phyloP scores from a whole-genome alignment of 2,113 vertebrate genomes.

The Brienomyrus longianalis region DNA sequence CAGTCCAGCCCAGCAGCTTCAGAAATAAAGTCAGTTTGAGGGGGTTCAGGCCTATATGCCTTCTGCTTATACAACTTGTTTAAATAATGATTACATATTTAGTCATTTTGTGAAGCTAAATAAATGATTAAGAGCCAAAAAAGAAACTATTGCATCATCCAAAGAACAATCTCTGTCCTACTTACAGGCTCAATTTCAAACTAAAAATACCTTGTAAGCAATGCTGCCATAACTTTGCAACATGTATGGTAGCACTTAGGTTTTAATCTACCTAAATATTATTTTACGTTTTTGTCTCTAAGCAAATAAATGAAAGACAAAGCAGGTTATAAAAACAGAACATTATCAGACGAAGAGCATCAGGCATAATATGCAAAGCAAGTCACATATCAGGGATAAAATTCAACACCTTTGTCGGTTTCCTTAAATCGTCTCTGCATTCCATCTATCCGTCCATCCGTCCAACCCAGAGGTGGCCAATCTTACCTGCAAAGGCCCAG shows the following conservation, averaged over 20 bases:
- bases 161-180: not conserved
- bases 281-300: not conserved
- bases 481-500: too few relatives aligned
- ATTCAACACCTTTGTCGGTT: not conserved
- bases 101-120: not conserved
- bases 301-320: not conserved
- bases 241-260: not conserved
- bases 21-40: not conserved
- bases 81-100: not conserved
- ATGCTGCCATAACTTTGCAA: not conserved
- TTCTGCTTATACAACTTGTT: not conserved
- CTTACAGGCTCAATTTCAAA: not conserved
- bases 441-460: not conserved
- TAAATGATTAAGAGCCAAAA: not conserved
- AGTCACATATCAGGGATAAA: not conserved
- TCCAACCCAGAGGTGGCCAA: too few relatives aligned
- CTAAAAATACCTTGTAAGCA: not conserved
- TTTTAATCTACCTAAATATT: not conserved
- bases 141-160: not conserved
- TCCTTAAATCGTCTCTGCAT: not conserved
- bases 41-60: not conserved
- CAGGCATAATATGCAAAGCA: not conserved
- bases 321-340: not conserved
- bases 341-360: not conserved
- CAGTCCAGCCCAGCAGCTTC: not conserved